Evolutionary conservation across 2,888 invertebrate species (phyloP), one percentile per base, ranked within the genome.

Genomic region (Trypoxylon attenuatum): DNA sequence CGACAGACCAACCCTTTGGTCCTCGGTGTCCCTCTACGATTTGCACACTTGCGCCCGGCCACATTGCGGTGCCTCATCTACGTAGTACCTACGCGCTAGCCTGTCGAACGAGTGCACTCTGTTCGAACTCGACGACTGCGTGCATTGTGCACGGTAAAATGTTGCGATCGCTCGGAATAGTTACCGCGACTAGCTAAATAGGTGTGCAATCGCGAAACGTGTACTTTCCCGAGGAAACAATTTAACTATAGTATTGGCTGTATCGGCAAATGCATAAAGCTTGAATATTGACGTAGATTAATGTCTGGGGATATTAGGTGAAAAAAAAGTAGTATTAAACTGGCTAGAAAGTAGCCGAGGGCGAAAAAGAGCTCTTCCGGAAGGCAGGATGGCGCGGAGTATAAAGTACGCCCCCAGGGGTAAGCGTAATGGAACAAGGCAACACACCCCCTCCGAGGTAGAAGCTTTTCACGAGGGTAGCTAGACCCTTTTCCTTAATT

Each of bases 401-500:
- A 27, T 16, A 42, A 57, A 69, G 33, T 33, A 33, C 33, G 66
- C 65, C 70, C 65, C 66, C 39, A 56, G n/a, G 69, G 73, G 72
- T 64, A 50, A 70, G 47, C 69, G 60, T 52, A 60, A 61, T 47
- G 70, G 52, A 70, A 57, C 56, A 56, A 45, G 65, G 52, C 52
- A 22, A 33, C 64, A 13, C 45, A 29, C 8, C 57, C 74, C 60
- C 45, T 49, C 52, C 27, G 29, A 38, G 10, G 18, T 38, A 29
- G 52, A 42, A 50, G 45, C 66, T 52, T 59, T 74, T 60, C 59
- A 54, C 69, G 63, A 71, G 73, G 79, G 79, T 71, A 61, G 67
- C 50, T 42, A 33, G 18, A 76, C 81, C 81, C 85, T 85, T 80
- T 79, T 84, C 82, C 85, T 86, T 85, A 85, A 84, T 84, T 84